phyloP scores from a whole-genome alignment of 2,888 invertebrate genomes.

The Serrognathus titanus region DNA sequence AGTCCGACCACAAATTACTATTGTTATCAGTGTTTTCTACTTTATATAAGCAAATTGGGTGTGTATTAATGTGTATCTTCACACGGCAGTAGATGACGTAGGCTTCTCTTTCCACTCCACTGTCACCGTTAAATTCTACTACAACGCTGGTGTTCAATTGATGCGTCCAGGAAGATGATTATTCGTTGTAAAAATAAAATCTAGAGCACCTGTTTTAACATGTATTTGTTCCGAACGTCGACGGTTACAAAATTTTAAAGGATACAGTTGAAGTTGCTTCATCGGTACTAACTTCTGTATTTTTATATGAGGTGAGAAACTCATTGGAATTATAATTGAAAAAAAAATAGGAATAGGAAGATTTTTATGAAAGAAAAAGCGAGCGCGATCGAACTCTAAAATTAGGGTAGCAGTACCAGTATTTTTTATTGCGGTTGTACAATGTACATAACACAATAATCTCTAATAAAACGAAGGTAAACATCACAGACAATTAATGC shows the following conservation, averaged over 20 bases:
- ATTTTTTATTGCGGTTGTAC: no score
- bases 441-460: no score
- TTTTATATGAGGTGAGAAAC: no score
- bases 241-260: neutral
- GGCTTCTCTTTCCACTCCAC: slow-evolving; percentile 19
- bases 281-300: no score
- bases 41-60: slow-evolving; percentile 10
- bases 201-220: slow-evolving; percentile 41
- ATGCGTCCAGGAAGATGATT: slow-evolving; percentile 32
- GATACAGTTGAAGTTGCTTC: no score
- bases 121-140: slow-evolving; percentile 9
- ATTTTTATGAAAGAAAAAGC: no score
- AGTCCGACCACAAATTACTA: neutral
- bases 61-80: slow-evolving; percentile 11
- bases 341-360: no score
- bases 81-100: slow-evolving; percentile 32
- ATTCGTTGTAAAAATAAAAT: slow-evolving; percentile 40
- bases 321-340: no score
- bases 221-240: slow-evolving; percentile 22
- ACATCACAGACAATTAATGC: no score
- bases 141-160: slow-evolving; percentile 29
- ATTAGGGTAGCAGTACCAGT: no score
- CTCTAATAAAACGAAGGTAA: no score
- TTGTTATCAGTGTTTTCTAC: neutral
- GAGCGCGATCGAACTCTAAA: no score